Base-by-base conservation (phyloP, 2,113 vertebrate species). In the Aptenodytes patagonicus region DNA sequence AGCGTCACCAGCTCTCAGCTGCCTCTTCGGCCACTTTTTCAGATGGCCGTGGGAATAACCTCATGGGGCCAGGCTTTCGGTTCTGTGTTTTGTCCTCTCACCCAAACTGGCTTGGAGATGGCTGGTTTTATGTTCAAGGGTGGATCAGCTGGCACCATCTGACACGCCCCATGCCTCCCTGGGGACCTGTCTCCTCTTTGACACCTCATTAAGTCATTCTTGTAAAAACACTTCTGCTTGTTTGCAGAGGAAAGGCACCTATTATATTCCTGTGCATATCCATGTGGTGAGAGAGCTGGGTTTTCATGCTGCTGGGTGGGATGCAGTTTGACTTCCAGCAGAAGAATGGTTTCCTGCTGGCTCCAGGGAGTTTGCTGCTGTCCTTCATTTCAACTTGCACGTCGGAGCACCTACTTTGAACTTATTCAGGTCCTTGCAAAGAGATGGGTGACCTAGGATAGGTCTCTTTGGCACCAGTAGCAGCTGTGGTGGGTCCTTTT, bases 1-100 rank as follows among this genome's bases (percentile, higher is more conserved):
- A 66, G 49, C 1, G 1, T 31, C 21, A 2, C 42, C 61, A 38
- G 78, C 26, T 71, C 46, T 8, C 32, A 21, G 88, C 49, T 51
- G 66, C 46, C n/a, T 77, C 86, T 36, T 71, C 0, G 2, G 32
- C 19, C 0, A 0, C 42, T 85, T 47, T 68, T 69, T 70, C 40
- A 13, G 28, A 16, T 10, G 29, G 17, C 70, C 4, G 0, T 28
- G 47, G 69, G 76, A 92, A 94, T 58, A 70, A 81, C 64, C 71
- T 46, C 60, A 31, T 4, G 4, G 55, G 73, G 38, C 22, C 36
- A 47, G n/a, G 38, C 36, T 87, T 80, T 15, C 34, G 24, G 40
- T 55, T 87, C 58, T 36, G 29, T 1, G 0, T 81, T 83, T 55
- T 29, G 36, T 42, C 34, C 31, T 83, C 68, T 79, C 69, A 40